These are phyloP conservation scores for Torymus texanus DNA, from an alignment of 2,888 invertebrate genomes.

Conservation along the genomic window DNA sequence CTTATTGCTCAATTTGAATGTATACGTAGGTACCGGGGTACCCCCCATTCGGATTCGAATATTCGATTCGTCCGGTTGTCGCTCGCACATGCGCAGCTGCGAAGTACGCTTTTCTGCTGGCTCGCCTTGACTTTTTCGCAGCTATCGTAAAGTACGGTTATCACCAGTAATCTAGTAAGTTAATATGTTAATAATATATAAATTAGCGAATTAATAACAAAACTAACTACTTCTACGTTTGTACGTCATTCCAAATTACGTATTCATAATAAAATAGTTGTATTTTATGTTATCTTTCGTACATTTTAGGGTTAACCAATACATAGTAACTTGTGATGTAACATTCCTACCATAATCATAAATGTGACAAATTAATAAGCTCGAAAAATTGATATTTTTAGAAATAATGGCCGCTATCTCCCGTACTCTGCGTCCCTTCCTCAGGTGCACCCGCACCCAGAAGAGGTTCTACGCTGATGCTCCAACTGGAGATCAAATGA, in stretches of 20 bases:
- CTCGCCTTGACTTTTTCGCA: conserved; percentile 14
- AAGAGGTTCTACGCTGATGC: conserved; percentile 83
- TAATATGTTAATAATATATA: conserved; percentile 22
- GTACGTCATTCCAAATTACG: not conserved
- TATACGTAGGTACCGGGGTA: too few relatives aligned
- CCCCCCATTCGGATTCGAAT: too few relatives aligned
- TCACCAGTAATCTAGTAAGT: conserved; percentile 30
- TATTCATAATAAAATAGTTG: not conserved
- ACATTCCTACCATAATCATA: conserved; percentile 36
- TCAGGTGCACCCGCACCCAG: conserved; percentile 66
- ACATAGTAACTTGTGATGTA: conserved; percentile 52
- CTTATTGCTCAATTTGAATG: too few relatives aligned
- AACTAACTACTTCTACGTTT: not conserved
- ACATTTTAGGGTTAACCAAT: conserved; percentile 37
- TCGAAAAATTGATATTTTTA: conserved; percentile 19
- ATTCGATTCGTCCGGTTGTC: not conserved
- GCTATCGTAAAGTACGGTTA: conserved; percentile 25
- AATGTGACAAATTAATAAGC: conserved; percentile 29
- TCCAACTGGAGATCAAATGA: conserved; percentile 81
- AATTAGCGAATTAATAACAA: not conserved
- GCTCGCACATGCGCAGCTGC: conserved; percentile 29
- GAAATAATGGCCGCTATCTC: conserved; percentile 67
- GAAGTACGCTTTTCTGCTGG: conserved; percentile 40
- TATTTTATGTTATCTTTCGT: not conserved
- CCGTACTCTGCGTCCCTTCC: conserved; percentile 68